These are phyloP conservation scores for Sussaba pulchella DNA, from an alignment of 2,888 invertebrate genomes.

Conservation along the genomic window DNA sequence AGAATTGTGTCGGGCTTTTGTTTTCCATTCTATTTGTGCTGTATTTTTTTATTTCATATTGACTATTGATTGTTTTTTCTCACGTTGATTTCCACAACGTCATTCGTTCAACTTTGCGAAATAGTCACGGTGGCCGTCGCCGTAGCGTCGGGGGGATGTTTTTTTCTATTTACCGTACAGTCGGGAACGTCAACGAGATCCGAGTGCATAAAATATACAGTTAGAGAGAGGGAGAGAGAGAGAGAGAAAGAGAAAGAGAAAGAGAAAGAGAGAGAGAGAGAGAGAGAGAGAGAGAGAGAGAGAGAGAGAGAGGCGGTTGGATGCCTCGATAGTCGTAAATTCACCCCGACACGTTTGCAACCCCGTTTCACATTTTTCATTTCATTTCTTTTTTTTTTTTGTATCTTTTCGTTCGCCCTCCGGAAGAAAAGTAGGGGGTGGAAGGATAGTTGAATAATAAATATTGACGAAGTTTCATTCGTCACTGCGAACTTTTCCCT, in stretches of 20 bases:
- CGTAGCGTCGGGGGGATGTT: slow-evolving; percentile 3
- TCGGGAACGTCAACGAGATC: background rate
- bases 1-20: slow-evolving; percentile 48
- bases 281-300: too few relatives aligned
- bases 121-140: slow-evolving; percentile 24
- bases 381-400: slow-evolving; percentile 26
- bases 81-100: slow-evolving; percentile 53
- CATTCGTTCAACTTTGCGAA: slow-evolving; percentile 35
- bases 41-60: too few relatives aligned
- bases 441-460: slow-evolving; percentile 64
- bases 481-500: slow-evolving; percentile 5
- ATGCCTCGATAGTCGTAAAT: slow-evolving; percentile 46
- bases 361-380: slow-evolving; percentile 41
- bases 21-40: slow-evolving; percentile 12
- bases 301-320: too few relatives aligned
- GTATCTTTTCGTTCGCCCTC: slow-evolving; percentile 6
- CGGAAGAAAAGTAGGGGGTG: too few relatives aligned
- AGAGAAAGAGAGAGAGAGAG: too few relatives aligned
- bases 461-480: slow-evolving; percentile 64
- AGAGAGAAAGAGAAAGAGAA: too few relatives aligned
- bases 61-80: slow-evolving; percentile 42
- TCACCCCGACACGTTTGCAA: slow-evolving; percentile 38
- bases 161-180: slow-evolving; percentile 41
- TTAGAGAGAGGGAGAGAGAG: too few relatives aligned
- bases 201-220: slow-evolving; percentile 51